Evolutionary conservation across 2,888 invertebrate genomes (phyloP), one percentile per base, ranked within the genome.

Genomic region (Drosophila ezoana): DNA sequence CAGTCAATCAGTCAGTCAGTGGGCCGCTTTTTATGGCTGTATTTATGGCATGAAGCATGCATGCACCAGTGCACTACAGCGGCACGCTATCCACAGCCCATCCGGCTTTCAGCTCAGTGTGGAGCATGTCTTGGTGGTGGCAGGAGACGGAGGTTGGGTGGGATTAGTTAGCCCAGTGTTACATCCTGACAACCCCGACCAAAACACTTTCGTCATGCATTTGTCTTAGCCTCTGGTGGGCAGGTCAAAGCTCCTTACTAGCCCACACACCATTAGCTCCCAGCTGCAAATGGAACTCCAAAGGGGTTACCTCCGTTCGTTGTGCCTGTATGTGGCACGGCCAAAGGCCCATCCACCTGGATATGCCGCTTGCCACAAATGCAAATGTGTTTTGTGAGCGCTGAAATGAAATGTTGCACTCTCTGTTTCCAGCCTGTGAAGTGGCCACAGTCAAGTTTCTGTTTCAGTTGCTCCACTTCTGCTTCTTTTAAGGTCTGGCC

Each of bases 321-420:
- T 73, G 72, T 63, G 72, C 76, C 63, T 51, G 66, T 52, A 56
- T 49, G 41, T n/a, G 53, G 54, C 65, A 40, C 18, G 5, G 69
- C 69, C 69, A 48, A 53, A 52, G 69, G 45, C 48, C 37, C 59
- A 69, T 49, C 44, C 40, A 45, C 49, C 48, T 35, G n/a, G n/a
- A 45, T 37, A 44, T 47, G n/a, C 54, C 60, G 53, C 51, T 62
- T 56, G 43, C 16, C 23, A 45, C 49, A 54, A 72, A 68, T 74
- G 70, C 51, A 77, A 77, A 76, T 77, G 61, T 49, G 57, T 71
- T 71, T 54, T 63, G 56, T 40, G 43, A 72, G 76, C 72, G 76
- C 43, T 67, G 59, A 37, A 71, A n/a, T n/a, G n/a, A n/a, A 74
- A 76, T 75, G 74, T 75, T 54, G 60, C 74, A 74, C 71, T 74